phyloP scores from a whole-genome alignment of 2,797 vertebrate genomes.

The Macrochelys suwanniensis region DNA sequence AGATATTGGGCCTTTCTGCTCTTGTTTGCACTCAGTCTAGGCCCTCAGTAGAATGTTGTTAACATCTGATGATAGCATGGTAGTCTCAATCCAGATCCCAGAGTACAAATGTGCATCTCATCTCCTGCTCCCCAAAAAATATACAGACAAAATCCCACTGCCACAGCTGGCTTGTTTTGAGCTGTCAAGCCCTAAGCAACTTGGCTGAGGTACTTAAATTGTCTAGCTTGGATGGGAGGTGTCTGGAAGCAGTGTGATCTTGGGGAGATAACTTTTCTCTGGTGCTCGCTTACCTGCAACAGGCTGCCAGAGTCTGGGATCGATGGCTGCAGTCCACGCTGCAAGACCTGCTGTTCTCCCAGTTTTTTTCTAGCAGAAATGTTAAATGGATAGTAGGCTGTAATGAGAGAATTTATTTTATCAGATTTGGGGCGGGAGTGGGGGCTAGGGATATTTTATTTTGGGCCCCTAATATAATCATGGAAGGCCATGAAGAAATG shows the following conservation, averaged over 20 bases:
- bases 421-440: accelerated
- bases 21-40: slow-evolving; percentile 59
- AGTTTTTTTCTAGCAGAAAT: background rate
- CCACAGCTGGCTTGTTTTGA: slow-evolving; percentile 57
- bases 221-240: slow-evolving; percentile 28
- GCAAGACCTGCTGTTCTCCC: background rate
- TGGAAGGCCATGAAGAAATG: background rate
- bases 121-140: background rate
- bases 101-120: background rate
- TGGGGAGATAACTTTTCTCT: slow-evolving; percentile 27
- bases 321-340: background rate
- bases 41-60: slow-evolving; percentile 40
- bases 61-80: slow-evolving; percentile 56
- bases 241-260: background rate
- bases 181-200: slow-evolving; percentile 52
- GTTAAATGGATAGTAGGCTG: background rate
- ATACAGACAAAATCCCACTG: background rate
- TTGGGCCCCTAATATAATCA: background rate
- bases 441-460: background rate
- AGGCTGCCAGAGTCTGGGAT: slow-evolving; percentile 2
- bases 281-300: slow-evolving; percentile 47
- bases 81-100: slow-evolving; percentile 44
- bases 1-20: slow-evolving; percentile 60
- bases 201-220: slow-evolving; percentile 58
- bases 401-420: background rate